phyloP scores from a whole-genome alignment of 2,888 invertebrate genomes.

The Deroplatys truncata region DNA sequence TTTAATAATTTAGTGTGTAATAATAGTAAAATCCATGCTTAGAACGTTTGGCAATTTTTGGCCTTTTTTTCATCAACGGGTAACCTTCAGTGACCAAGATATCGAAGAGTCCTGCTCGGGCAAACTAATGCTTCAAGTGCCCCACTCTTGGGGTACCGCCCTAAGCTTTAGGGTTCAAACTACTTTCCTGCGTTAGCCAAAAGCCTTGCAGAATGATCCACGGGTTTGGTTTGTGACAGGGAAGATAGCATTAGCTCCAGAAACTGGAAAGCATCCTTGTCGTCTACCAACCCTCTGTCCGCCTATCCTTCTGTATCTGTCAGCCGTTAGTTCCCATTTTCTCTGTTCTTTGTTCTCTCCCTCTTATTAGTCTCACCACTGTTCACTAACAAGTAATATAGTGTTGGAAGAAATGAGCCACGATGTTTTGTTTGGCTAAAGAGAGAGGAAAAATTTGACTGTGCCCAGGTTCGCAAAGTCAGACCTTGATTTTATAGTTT shows the following conservation, averaged over 20 bases:
- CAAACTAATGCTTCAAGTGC: not conserved
- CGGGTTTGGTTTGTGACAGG: not conserved
- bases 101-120: no score
- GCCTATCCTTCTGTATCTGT: not conserved
- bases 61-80: no score
- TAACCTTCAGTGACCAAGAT: no score
- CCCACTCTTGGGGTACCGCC: not conserved
- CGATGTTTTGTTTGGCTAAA: no score
- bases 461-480: no score
- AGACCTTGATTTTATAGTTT: no score
- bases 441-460: no score
- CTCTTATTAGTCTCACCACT: not conserved
- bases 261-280: not conserved
- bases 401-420: not conserved
- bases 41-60: no score
- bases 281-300: not conserved
- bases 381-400: not conserved
- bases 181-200: not conserved
- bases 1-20: no score
- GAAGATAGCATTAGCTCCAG: not conserved
- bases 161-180: not conserved
- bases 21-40: no score
- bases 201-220: not conserved
- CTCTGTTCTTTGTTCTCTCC: not conserved
- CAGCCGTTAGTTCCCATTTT: no score